A percentile compares a stretch with the other conserved stretches of the same genome.
These are phyloP conservation scores for Theropithecus gelada DNA, from an alignment of 2,113 vertebrate genomes.

Conservation along the genomic window DNA sequence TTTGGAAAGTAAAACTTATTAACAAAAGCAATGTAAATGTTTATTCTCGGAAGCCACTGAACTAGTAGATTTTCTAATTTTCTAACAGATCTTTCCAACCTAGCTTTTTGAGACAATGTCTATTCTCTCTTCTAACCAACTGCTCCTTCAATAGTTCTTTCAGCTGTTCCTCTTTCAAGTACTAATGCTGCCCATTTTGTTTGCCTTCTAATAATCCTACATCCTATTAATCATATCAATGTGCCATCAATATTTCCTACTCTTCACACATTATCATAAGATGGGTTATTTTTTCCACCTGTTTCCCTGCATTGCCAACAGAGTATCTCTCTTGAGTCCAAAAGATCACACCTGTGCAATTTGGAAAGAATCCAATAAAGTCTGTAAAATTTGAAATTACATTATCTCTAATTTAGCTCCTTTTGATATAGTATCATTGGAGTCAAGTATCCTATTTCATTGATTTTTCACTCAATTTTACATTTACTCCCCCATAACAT, in stretches of 20 bases:
- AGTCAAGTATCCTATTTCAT: conserved; percentile 4
- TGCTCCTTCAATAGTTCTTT: conserved; percentile 55
- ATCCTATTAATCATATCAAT: conserved; percentile 72
- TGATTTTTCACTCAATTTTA: conserved; percentile 40
- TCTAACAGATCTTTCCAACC: neutral
- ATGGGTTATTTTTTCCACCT: conserved; percentile 72
- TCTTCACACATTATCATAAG: conserved; percentile 71
- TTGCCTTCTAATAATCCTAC: conserved; percentile 67
- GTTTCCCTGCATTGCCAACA: conserved; percentile 66
- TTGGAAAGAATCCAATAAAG: conserved; percentile 66
- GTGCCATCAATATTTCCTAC: conserved; percentile 74
- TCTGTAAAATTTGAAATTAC: conserved; percentile 64
- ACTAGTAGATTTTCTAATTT: conserved; percentile 37
- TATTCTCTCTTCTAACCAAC: conserved; percentile 57
- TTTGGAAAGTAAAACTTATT: conserved; percentile 31
- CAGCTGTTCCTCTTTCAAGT: conserved; percentile 49
- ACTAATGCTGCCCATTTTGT: conserved; percentile 63
- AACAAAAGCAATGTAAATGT: neutral
- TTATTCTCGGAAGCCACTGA: conserved; percentile 41
- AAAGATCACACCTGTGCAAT: conserved; percentile 77
- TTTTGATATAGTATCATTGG: conserved; percentile 35
- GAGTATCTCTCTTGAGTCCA: conserved; percentile 52
- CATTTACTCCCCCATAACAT: neutral
- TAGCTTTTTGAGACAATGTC: conserved; percentile 8
- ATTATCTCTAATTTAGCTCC: conserved; percentile 53